phyloP scores from a whole-genome alignment of 2,797 vertebrate species.

The Delichon dasypus region DNA sequence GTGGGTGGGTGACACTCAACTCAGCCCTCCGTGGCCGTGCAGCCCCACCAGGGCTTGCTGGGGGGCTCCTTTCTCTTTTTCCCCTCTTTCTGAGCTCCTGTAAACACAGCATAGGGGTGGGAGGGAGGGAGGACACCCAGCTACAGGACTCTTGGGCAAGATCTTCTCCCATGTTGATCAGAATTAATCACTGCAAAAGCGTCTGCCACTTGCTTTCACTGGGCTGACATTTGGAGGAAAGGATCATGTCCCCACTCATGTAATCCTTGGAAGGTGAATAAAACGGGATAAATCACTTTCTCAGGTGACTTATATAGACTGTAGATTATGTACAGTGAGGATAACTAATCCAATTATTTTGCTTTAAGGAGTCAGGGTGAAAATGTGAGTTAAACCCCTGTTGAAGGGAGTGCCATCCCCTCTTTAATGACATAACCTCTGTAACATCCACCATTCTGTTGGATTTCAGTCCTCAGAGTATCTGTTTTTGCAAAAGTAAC shows the following conservation, averaged over 20 bases:
- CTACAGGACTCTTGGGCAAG: background rate
- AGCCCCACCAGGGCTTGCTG: background rate
- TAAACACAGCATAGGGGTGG: accelerated
- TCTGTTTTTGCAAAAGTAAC: background rate
- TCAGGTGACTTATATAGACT: background rate
- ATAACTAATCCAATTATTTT: background rate
- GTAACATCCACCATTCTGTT: background rate
- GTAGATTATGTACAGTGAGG: background rate
- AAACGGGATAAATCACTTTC: background rate
- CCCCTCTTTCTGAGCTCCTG: background rate
- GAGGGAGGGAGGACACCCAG: background rate
- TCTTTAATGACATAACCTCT: background rate
- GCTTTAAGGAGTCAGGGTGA: background rate
- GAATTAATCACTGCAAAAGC: background rate
- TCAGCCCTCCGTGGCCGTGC: background rate
- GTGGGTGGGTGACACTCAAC: background rate
- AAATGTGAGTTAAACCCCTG: background rate
- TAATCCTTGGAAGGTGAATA: background rate
- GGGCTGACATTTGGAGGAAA: background rate
- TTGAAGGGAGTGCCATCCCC: background rate
- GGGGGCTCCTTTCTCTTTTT: background rate
- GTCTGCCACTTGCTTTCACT: background rate
- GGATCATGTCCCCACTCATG: background rate
- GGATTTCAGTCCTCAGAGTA: background rate
- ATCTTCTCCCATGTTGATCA: background rate